Conservation (phyloP, 2,888 invertebrate species). For the Peribatodes rhomboidaria region DNA sequence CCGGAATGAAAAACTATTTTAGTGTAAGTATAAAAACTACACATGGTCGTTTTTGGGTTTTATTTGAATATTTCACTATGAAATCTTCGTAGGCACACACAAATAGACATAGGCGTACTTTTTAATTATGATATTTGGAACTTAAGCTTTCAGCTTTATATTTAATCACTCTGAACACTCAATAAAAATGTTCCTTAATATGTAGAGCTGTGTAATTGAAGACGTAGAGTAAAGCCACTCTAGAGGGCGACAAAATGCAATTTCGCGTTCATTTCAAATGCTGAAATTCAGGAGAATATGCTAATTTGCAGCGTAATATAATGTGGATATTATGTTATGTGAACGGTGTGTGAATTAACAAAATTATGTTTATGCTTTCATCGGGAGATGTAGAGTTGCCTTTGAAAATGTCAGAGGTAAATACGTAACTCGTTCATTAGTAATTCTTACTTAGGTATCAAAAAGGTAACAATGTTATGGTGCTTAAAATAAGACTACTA, state of each 20-base stretch:
- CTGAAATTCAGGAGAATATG: conserved; percentile 39
- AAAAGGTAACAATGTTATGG: neutral
- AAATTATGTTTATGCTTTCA: conserved; percentile 30
- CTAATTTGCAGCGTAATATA: conserved; percentile 39
- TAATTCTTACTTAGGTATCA: no score
- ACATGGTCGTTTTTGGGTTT: no score
- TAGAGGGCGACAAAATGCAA: conserved; percentile 41
- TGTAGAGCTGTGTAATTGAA: conserved; percentile 47
- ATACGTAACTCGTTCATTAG: no score
- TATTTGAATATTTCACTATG: neutral
- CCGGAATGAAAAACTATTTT: no score
- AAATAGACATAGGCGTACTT: no score
- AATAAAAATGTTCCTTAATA: conserved; percentile 29
- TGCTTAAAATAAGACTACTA: no score
- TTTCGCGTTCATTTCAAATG: conserved; percentile 42
- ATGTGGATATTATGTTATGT: conserved; percentile 45
- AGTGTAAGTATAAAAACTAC: no score
- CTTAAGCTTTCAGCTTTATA: no score
- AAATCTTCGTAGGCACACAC: no score
- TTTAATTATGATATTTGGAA: no score
- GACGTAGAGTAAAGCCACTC: conserved; percentile 46
- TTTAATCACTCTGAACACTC: neutral
- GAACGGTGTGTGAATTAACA: conserved; percentile 38
- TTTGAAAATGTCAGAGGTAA: no score
- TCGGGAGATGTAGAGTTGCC: neutral